Evolutionary conservation across 2,888 invertebrate species (phyloP).

Genomic region (Caenorhabditis virilis): DNA sequence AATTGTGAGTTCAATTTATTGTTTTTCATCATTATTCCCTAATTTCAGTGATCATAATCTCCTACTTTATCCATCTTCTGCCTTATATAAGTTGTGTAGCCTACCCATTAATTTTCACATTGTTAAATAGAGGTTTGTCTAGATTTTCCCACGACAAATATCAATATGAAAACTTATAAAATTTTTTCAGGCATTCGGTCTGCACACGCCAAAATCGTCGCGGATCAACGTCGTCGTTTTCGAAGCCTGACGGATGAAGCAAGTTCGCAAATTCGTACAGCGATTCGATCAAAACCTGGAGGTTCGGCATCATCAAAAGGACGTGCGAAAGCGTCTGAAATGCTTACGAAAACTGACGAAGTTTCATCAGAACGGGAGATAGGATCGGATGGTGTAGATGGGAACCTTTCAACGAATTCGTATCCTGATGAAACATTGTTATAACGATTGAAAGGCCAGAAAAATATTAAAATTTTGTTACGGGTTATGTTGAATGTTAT

Average conservation of each 20-base stretch:
- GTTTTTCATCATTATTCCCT: background rate
- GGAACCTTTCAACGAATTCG: slow-evolving; percentile 18
- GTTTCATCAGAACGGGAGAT: slow-evolving; percentile 17
- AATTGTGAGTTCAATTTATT: slow-evolving; percentile 36
- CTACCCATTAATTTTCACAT: slow-evolving; percentile 67
- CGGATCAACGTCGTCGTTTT: slow-evolving; percentile 46
- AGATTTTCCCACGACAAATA: background rate
- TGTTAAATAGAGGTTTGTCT: slow-evolving; percentile 44
- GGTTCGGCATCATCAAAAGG: background rate
- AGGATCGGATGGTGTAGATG: slow-evolving; percentile 11
- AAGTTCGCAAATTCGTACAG: slow-evolving; percentile 39
- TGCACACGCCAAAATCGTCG: slow-evolving; percentile 54
- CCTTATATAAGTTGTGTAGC: slow-evolving; percentile 67
- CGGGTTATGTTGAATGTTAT: no score
- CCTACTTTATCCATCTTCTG: slow-evolving; percentile 65
- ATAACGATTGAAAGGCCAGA: slow-evolving; percentile 1
- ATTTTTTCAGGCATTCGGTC: slow-evolving; percentile 51
- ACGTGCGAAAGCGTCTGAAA: background rate
- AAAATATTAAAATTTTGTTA: background rate
- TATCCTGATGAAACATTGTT: slow-evolving; percentile 33
- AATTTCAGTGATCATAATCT: slow-evolving; percentile 63
- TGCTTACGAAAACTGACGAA: slow-evolving; percentile 2
- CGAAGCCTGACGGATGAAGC: slow-evolving; percentile 56
- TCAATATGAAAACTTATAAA: no score
- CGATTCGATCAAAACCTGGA: slow-evolving; percentile 19